Evolutionary conservation across 2,113 vertebrate genomes (phyloP).

Genomic region (Todiramphus chloris): DNA sequence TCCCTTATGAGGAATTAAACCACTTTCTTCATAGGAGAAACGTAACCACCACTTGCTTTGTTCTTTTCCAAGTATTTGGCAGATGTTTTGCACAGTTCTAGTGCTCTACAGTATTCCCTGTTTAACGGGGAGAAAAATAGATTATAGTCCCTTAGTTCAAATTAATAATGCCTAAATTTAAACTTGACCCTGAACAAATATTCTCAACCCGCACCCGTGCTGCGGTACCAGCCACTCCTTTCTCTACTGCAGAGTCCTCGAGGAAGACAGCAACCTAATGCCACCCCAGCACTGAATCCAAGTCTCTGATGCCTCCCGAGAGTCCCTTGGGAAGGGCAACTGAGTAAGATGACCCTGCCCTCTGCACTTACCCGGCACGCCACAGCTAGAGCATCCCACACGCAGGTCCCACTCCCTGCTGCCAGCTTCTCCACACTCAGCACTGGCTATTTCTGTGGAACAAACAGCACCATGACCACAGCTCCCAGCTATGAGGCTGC

Average conservation of each 20-base stretch:
- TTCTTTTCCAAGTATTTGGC: background rate
- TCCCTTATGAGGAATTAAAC: background rate
- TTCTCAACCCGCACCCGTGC: background rate
- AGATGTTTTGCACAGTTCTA: background rate
- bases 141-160: background rate
- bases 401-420: background rate
- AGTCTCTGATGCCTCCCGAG: background rate
- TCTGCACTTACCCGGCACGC: background rate
- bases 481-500: background rate
- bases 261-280: background rate
- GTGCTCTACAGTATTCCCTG: background rate
- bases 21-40: background rate
- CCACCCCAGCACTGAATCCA: background rate
- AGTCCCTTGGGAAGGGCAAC: background rate
- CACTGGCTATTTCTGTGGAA: background rate
- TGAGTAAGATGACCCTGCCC: background rate
- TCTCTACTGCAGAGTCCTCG: background rate
- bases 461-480: background rate
- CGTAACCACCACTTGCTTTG: background rate
- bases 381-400: background rate
- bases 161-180: background rate
- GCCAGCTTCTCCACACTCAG: background rate
- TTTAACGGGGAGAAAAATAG: background rate
- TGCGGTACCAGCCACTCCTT: background rate
- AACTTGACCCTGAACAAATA: background rate